Evolutionary conservation across 2,888 invertebrate genomes (phyloP).

Genomic region (Anarsia innoxiella): DNA sequence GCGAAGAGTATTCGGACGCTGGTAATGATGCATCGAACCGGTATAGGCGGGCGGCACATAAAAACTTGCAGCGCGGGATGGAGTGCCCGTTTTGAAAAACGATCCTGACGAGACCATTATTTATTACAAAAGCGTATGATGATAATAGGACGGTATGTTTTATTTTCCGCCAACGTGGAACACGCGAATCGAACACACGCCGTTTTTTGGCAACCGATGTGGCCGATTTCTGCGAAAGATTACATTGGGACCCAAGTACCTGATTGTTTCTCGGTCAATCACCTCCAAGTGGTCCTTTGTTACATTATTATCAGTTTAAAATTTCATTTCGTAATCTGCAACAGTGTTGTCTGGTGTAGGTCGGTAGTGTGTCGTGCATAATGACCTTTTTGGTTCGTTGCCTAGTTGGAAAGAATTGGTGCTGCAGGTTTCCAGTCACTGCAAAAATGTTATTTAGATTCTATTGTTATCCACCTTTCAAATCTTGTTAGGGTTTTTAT

Average conservation of each 20-base stretch:
- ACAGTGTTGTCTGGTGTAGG: slow-evolving; percentile 40
- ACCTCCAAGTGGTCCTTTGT: slow-evolving; percentile 45
- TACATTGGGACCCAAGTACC: slow-evolving; percentile 62
- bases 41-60: slow-evolving; percentile 36
- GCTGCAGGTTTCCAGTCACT: no score
- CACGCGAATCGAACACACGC: slow-evolving; percentile 36
- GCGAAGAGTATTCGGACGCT: slow-evolving; percentile 35
- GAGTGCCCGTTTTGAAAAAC: slow-evolving; percentile 45
- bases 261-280: slow-evolving; percentile 68
- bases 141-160: slow-evolving; percentile 51
- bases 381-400: no score
- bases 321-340: slow-evolving; percentile 37
- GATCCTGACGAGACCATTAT: slow-evolving; percentile 46
- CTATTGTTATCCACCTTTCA: no score
- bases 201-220: slow-evolving; percentile 63
- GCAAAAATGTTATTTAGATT: no score
- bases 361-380: slow-evolving; percentile 26
- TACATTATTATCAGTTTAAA: slow-evolving; percentile 46
- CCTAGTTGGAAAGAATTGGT: no score
- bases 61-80: slow-evolving; percentile 42
- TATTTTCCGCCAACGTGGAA: slow-evolving; percentile 38
- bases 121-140: slow-evolving; percentile 56
- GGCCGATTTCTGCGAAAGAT: slow-evolving; percentile 64
- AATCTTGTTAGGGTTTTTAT: no score
- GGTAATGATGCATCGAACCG: slow-evolving; percentile 56